These are phyloP conservation scores for Vandiemenella viatica DNA, from an alignment of 2,888 invertebrate genomes.

Conservation along the genomic window DNA sequence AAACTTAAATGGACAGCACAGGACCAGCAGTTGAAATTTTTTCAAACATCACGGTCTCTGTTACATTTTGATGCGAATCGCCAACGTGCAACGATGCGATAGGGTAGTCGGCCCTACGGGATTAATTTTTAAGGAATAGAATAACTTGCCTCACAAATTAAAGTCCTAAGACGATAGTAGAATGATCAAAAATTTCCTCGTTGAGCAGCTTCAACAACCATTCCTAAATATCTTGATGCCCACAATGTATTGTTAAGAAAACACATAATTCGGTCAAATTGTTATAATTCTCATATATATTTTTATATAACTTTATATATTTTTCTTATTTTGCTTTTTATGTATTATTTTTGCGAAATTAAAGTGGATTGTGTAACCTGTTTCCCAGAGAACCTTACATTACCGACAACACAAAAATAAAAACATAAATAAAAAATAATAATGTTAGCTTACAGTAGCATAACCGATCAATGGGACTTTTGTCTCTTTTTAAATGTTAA, in stretches of 20 bases:
- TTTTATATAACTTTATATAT: slow-evolving; percentile 44
- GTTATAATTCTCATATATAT: slow-evolving; percentile 45
- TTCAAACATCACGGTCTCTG: slow-evolving; percentile 97
- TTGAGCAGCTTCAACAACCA: slow-evolving; percentile 2
- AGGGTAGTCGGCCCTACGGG: slow-evolving; percentile 71
- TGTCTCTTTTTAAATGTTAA: too few relatives aligned
- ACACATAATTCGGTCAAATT: slow-evolving; percentile 34
- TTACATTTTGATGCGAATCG: slow-evolving; percentile 94
- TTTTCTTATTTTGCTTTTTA: slow-evolving; percentile 64
- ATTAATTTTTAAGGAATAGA: slow-evolving; percentile 46
- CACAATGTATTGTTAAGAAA: slow-evolving; percentile 15
- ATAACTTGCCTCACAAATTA: not conserved
- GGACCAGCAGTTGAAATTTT: slow-evolving; percentile 98
- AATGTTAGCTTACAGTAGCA: too few relatives aligned
- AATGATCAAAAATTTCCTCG: not conserved
- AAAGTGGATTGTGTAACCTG: slow-evolving; percentile 72
- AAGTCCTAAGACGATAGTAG: not conserved
- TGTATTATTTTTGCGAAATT: slow-evolving; percentile 55
- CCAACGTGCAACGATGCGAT: slow-evolving; percentile 99
- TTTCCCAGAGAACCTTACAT: slow-evolving; percentile 65
- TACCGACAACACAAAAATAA: too few relatives aligned
- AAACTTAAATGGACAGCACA: slow-evolving; percentile 95
- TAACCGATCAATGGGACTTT: too few relatives aligned
- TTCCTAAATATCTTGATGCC: slow-evolving; percentile 8
- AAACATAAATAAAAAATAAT: too few relatives aligned